These are phyloP conservation scores for Drosophila rellima DNA, from an alignment of 2,888 invertebrate genomes.

Conservation along the genomic window DNA sequence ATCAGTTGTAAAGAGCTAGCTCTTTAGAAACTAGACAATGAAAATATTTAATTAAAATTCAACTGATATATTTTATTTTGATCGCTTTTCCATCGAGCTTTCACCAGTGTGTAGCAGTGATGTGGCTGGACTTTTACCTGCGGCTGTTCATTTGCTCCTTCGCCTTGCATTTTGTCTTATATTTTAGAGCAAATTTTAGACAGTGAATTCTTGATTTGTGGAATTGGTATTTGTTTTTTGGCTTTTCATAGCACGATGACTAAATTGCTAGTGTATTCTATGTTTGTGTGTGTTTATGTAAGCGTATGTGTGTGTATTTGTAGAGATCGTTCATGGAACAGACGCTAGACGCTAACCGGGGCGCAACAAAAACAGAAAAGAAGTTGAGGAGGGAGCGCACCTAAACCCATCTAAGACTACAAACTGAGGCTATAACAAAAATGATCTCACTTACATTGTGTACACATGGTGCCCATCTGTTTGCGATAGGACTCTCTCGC, in stretches of 20 bases:
- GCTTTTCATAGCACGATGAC: conserved; percentile 67
- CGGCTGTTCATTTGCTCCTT: conserved; percentile 47
- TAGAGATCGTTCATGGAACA: conserved; percentile 60
- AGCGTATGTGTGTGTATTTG: conserved; percentile 40
- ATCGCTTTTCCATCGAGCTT: conserved; percentile 33
- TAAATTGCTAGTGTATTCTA: conserved; percentile 62
- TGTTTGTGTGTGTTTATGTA: conserved; percentile 44
- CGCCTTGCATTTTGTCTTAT: conserved; percentile 59
- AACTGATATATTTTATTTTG: not conserved
- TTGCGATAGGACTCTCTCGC: conserved; percentile 94
- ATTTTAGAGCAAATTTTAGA: conserved; percentile 70
- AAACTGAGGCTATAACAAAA: conserved; percentile 37
- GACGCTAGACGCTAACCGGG: conserved; percentile 69
- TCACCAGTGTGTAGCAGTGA: conserved; percentile 44
- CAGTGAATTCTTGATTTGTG: conserved; percentile 63
- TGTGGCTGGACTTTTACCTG: conserved; percentile 72
- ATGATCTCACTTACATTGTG: conserved; percentile 93
- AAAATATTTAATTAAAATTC: not conserved
- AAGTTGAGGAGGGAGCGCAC: conserved; percentile 62
- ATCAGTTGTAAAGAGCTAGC: too few species aligned
- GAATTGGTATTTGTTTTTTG: conserved; percentile 38
- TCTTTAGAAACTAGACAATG: not conserved
- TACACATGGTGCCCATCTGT: conserved; percentile 93
- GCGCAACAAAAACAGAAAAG: conserved; percentile 65
- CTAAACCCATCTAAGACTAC: conserved; percentile 64